These are phyloP conservation scores for Piliocolobus tephrosceles DNA, from an alignment of 2,113 vertebrate species.

Conservation along the genomic window DNA sequence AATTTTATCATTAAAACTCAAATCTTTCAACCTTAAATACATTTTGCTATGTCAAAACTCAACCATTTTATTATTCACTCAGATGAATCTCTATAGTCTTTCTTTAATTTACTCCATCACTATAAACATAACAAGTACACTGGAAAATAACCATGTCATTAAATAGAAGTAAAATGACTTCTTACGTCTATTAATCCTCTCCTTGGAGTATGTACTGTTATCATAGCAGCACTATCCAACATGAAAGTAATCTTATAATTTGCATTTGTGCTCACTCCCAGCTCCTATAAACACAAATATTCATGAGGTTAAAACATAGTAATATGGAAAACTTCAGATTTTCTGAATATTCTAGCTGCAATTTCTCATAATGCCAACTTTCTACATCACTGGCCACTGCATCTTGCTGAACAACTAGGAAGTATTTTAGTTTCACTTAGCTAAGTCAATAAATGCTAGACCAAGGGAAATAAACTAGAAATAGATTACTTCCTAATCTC, in stretches of 20 bases:
- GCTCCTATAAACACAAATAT: constrained; percentile 88
- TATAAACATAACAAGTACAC: neutral
- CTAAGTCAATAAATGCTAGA: neutral
- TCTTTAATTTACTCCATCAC: neutral
- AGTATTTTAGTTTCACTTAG: neutral
- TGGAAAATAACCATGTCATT: neutral
- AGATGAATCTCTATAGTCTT: constrained; percentile 20
- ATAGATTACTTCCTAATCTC: neutral
- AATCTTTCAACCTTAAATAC: constrained; percentile 8
- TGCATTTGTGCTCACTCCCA: constrained; percentile 96
- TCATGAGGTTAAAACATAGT: constrained; percentile 9
- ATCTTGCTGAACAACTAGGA: neutral
- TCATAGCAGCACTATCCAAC: constrained; percentile 99
- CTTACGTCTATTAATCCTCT: constrained; percentile 96
- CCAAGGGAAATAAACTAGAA: constrained; percentile 4
- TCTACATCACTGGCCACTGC: neutral
- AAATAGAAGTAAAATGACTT: neutral
- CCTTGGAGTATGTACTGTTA: constrained; percentile 97
- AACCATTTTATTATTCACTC: constrained; percentile 3
- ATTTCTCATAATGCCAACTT: neutral
- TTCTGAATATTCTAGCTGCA: constrained; percentile 20
- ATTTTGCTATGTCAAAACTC: constrained; percentile 24
- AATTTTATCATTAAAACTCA: constrained; percentile 26
- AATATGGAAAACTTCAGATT: neutral
- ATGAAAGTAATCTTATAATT: constrained; percentile 99